phyloP scores from a whole-genome alignment of 2,797 vertebrate species.

The Siniperca scherzeri region DNA sequence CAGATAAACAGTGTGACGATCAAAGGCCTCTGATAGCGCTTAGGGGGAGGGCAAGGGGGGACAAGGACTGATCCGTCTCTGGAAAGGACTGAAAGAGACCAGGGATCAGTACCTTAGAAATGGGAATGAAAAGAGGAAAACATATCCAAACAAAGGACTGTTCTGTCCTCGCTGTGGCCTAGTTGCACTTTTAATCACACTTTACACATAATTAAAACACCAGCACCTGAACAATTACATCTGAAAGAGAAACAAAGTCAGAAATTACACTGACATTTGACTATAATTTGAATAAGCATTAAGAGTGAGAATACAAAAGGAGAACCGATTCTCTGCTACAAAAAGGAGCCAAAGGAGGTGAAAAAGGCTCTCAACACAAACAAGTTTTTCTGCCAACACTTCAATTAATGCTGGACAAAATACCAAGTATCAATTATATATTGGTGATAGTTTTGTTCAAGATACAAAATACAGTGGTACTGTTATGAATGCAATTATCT shows the following conservation, averaged over 20 bases:
- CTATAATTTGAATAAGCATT: constrained; percentile 32
- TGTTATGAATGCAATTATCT: neutral
- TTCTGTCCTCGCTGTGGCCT: constrained; percentile 37
- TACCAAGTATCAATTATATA: neutral
- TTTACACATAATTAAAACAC: constrained; percentile 30
- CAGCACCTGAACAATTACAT: constrained; percentile 10
- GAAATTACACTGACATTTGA: constrained; percentile 18
- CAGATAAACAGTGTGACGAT: constrained; percentile 79
- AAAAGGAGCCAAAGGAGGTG: neutral
- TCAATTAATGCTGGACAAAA: neutral
- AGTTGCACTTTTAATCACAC: constrained; percentile 46
- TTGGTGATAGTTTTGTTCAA: neutral
- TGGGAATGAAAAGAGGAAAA: constrained; percentile 48
- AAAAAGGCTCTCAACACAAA: constrained; percentile 5
- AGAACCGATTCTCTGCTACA: constrained; percentile 16
- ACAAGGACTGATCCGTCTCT: constrained; percentile 62
- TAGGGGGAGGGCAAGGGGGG: constrained; percentile 14
- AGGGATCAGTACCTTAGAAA: constrained; percentile 59
- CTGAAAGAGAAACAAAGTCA: constrained; percentile 2
- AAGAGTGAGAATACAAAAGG: neutral
- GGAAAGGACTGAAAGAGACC: constrained; percentile 63
- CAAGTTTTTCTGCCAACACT: neutral
- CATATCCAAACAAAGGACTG: constrained; percentile 48
- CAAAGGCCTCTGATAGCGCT: constrained; percentile 73
- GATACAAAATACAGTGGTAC: neutral